Percentiles rank a stretch among this genome's conserved stretches.
phyloP scores from a whole-genome alignment of 2,113 vertebrate genomes.

The Callospermophilus lateralis region DNA sequence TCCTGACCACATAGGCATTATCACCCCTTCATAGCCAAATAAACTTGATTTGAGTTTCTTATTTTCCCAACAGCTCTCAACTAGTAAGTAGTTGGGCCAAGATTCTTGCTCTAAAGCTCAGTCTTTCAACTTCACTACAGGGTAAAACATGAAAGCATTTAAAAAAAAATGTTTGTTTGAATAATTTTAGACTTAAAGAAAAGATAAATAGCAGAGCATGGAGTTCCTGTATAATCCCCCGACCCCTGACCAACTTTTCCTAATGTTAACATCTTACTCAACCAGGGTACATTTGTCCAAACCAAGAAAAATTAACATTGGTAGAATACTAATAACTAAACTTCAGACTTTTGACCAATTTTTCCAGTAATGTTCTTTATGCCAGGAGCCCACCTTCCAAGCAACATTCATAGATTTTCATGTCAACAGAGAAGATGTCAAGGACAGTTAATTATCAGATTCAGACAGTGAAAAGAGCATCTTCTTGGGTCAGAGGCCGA shows the following conservation, averaged over 20 bases:
- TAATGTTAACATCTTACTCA: background rate
- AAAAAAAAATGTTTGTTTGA: background rate
- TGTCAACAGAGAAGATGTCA: background rate
- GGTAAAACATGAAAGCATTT: background rate
- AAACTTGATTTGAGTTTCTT: background rate
- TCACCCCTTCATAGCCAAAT: background rate
- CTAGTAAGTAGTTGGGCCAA: background rate
- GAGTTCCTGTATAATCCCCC: background rate
- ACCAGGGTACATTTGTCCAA: background rate
- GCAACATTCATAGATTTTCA: background rate
- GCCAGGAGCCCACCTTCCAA: background rate
- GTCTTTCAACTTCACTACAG: background rate
- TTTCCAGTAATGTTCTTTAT: background rate
- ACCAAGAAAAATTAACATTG: background rate
- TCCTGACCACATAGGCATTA: background rate
- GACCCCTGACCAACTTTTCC: background rate
- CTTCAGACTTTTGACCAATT: background rate
- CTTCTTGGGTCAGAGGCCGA: background rate
- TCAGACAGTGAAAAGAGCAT: background rate
- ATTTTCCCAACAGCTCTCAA: background rate
- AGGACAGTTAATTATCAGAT: background rate
- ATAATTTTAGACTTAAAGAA: slow-evolving; percentile 21
- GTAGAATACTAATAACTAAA: background rate
- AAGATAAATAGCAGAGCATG: background rate
- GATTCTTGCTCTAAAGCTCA: slow-evolving; percentile 26